phyloP scores from a whole-genome alignment of 2,113 vertebrate species.

The Chascanopsetta lugubris region DNA sequence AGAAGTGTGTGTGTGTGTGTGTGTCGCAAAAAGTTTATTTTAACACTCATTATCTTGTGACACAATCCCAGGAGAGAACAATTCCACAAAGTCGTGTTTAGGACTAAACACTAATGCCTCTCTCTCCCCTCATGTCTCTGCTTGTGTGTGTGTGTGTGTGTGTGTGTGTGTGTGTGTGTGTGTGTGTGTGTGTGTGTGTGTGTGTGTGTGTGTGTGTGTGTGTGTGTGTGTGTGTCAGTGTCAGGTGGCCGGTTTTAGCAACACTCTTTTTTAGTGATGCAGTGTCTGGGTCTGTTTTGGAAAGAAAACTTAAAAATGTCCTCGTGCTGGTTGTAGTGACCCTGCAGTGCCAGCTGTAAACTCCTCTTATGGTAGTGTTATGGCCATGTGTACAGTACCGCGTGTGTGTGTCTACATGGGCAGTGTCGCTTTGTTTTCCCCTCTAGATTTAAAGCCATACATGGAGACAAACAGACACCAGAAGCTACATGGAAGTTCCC shows the following conservation, averaged over 20 bases:
- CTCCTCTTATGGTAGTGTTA: slow-evolving; percentile 79
- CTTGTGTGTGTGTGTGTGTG: slow-evolving; percentile 33
- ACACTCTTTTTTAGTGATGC: slow-evolving; percentile 34
- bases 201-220: slow-evolving; percentile 42
- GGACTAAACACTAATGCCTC: slow-evolving; percentile 19
- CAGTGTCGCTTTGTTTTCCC: slow-evolving; percentile 78
- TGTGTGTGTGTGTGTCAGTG: slow-evolving; percentile 19
- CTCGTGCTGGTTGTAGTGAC: slow-evolving; percentile 62
- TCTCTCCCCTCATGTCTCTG: slow-evolving; percentile 26
- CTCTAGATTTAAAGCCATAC: slow-evolving; percentile 77
- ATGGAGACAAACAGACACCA: slow-evolving; percentile 78
- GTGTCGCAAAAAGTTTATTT: slow-evolving; percentile 34
- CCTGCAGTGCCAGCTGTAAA: slow-evolving; percentile 62
- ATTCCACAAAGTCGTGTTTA: slow-evolving; percentile 35
- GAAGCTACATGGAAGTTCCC: slow-evolving; percentile 65
- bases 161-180: slow-evolving; percentile 24
- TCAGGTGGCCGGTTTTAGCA: slow-evolving; percentile 47
- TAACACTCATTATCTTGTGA: slow-evolving; percentile 45
- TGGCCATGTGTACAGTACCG: slow-evolving; percentile 44
- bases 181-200: slow-evolving; percentile 21
- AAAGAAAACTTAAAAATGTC: slow-evolving; percentile 75
- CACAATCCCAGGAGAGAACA: slow-evolving; percentile 17
- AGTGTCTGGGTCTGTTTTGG: slow-evolving; percentile 69
- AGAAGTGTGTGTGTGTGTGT: too few species aligned
- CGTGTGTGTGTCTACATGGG: slow-evolving; percentile 33